Evolutionary conservation across 2,888 invertebrate species (phyloP), one percentile per base, ranked within the genome.

Genomic region (Drosophila tanythrix): DNA sequence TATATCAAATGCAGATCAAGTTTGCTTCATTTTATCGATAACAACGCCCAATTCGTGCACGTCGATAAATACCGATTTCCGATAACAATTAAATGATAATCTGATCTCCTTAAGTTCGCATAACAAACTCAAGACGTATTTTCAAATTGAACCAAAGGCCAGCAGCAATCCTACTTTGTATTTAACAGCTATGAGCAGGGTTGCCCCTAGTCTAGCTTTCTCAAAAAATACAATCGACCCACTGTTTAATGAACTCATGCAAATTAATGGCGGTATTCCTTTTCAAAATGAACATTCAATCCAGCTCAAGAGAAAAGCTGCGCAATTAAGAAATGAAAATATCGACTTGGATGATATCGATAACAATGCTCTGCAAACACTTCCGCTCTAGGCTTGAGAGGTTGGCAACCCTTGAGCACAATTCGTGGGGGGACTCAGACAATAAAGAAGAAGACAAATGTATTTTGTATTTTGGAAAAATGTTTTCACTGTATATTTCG

Each of bases 401-500:
- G n/a, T 50, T 64, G 35, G 6, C 51, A 48, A 56, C 35, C 63
- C 48, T 36, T 25, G n/a, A 21, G 21, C 18, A 13, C 3, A 21
- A 33, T 10, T 7, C 4, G 8, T 15, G n/a, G 2, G 52, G 10
- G 29, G 7, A 43, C 3, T 10, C 27, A 6, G 25, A 43, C 13
- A 48, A 60, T 33, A 8, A 15, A 25, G 46, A 46, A 46, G 13
- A 35, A 61, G 75, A 50, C 57, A 52, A 75, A 75, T 31, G 35
- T 2, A 27, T 50, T 66, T 75, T 67, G 48, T 76, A 67, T 82
- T 73, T 79, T 79, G 50, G 58, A 71, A 80, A 84, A 70, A 71
- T 36, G 38, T 64, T 63, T 58, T 58, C 56, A 56, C 61, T 64
- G 62, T 74, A 70, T 70, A 64, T 76, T 72, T 79, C 36, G 59